Evolutionary conservation across 2,113 vertebrate species (phyloP).

Genomic region (Dipodomys merriami): DNA sequence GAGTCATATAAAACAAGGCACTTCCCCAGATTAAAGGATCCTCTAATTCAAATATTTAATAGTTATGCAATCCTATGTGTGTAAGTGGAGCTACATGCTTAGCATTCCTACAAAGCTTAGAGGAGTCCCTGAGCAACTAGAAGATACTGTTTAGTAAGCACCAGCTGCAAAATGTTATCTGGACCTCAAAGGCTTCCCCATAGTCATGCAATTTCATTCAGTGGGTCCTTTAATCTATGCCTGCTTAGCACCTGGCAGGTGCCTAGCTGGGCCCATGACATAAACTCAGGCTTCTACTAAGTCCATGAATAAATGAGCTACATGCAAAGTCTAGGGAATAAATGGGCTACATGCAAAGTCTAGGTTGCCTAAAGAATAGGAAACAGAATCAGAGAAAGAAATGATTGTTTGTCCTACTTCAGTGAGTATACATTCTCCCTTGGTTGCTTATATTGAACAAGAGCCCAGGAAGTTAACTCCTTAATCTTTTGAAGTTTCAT

Average conservation of each 20-base stretch:
- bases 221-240: neutral
- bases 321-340: neutral
- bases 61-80: neutral
- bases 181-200: neutral
- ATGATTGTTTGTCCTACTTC: neutral
- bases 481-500: slow-evolving; percentile 25
- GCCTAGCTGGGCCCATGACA: neutral
- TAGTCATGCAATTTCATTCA: neutral
- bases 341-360: slow-evolving; percentile 24
- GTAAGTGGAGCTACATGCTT: neutral
- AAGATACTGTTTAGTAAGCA: slow-evolving; percentile 25
- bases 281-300: slow-evolving; percentile 10
- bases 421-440: neutral
- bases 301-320: neutral
- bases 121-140: neutral
- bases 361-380: neutral
- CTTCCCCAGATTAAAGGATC: neutral
- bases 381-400: slow-evolving; percentile 36
- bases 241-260: neutral
- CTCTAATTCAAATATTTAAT: neutral
- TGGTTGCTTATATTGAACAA: neutral
- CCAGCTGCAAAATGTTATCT: neutral
- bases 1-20: neutral
- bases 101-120: slow-evolving; percentile 22
- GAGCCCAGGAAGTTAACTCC: neutral